Base-by-base conservation (phyloP, 2,797 vertebrate genomes). In the Microctenopoma stevenorrisi region DNA sequence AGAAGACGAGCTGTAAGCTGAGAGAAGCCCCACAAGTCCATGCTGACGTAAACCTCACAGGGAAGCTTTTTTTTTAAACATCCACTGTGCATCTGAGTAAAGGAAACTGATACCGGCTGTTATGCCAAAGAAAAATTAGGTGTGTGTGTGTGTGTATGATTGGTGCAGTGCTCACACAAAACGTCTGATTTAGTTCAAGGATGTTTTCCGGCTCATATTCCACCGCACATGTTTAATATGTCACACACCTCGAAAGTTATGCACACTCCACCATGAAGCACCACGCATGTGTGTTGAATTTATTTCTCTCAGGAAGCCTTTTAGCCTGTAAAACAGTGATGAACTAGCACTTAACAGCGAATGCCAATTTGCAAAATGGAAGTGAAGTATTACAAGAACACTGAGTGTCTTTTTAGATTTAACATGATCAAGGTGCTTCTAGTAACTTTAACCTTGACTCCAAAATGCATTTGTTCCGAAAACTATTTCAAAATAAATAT, bases 41-140 rank as follows among this genome's bases (percentile, higher is more conserved):
- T 51, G 60, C 74, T 86, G 86, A 90, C 63, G 57, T 68, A 87
- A 89, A 89, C 82, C 90, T 90, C 91, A 89, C 74, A 85, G 68
- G 54, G 58, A 83, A 53, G 68, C 74, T 86, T 83, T 81, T 82
- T 81, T 68, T 77, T 58, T 3, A 33, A 33, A 4, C 71, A 73
- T 75, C 83, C 65, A 44, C 47, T 58, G 40, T 68, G 51, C 1
- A 65, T 61, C 58, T 55, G 52, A 63, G 54, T 28, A 49, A 71
- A 64, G 30, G 64, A 35, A 53, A 51, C 38, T 68, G 40, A 72
- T 72, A 68, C 15, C 12, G 15, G 25, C 44, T 60, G 73, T 73
- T 22, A 37, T 13, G 22, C 44, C 16, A 18, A 18, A 10, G 5
- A 67, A 49, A n/a, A 48, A 51, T 40, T 15, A 55, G 14, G 44